These are phyloP conservation scores for Anser brachyrhynchus DNA, from an alignment of 2,113 vertebrate species.

Conservation along the genomic window DNA sequence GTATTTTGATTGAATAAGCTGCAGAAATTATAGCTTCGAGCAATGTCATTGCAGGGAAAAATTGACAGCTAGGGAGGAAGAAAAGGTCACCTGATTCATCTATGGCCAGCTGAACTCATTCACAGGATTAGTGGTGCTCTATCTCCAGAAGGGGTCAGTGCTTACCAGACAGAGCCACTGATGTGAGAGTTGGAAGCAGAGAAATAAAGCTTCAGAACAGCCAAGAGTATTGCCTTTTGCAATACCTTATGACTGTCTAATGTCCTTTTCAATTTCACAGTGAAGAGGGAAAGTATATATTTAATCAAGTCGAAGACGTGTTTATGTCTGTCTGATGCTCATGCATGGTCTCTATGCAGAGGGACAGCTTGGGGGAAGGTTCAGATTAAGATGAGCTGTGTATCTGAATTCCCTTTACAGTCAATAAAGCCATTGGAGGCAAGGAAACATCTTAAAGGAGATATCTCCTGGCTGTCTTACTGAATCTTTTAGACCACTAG, in stretches of 20 bases:
- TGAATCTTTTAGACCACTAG: neutral
- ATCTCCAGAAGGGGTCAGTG: neutral
- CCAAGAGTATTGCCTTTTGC: neutral
- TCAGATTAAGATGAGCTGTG: neutral
- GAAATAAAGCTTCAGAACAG: neutral
- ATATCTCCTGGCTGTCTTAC: neutral
- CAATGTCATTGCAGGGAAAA: neutral
- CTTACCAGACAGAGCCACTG: neutral
- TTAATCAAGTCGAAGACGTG: neutral
- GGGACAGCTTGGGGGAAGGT: neutral
- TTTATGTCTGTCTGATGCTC: neutral
- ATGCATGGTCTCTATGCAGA: neutral
- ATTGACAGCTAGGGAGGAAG: neutral
- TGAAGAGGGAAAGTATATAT: no score
- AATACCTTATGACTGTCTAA: neutral
- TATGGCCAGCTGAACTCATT: neutral
- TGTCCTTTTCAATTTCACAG: neutral
- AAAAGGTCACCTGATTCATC: neutral
- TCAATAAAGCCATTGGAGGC: neutral
- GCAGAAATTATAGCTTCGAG: slow-evolving; percentile 22
- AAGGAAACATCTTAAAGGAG: neutral
- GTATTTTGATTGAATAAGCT: neutral
- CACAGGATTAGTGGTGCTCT: neutral
- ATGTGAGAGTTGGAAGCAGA: neutral
- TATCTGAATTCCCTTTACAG: neutral